Conservation (phyloP, 23 tunicate genomes). For the Ciona savignyi region DNA sequence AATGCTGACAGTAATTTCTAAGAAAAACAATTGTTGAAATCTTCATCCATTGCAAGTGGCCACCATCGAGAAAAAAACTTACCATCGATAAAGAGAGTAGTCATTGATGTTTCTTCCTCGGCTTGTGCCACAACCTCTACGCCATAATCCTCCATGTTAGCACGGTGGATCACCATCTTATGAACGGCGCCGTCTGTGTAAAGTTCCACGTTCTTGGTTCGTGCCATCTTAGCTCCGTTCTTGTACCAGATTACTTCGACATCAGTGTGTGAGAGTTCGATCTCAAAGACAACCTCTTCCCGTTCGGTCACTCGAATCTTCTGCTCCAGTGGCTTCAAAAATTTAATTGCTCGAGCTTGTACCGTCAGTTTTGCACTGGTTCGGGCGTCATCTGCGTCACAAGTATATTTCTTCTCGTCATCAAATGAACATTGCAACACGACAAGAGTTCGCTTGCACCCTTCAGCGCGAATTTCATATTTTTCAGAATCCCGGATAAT, state of each 20-base stretch:
- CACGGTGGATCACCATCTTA: conserved; percentile 57
- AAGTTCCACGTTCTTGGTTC: conserved; percentile 58
- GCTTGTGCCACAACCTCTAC: conserved; percentile 82
- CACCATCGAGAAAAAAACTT: conserved; percentile 34
- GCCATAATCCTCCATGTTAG: conserved; percentile 65
- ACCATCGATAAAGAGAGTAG: conserved; percentile 64
- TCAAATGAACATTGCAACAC: conserved; percentile 61
- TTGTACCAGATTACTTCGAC: conserved; percentile 86
- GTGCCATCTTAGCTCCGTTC: conserved; percentile 83
- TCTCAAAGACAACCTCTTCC: conserved; percentile 44
- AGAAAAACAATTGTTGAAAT: too few relatives aligned
- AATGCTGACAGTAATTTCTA: conserved; percentile 53
- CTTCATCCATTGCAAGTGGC: conserved; percentile 49
- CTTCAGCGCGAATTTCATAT: conserved; percentile 51
- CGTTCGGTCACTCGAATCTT: conserved; percentile 46
- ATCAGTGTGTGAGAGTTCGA: conserved; percentile 68
- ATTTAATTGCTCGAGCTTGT: conserved; percentile 84
- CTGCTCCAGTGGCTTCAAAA: conserved; percentile 34
- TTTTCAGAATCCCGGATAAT: conserved; percentile 61
- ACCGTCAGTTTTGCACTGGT: conserved; percentile 78
- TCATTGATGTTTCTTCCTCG: conserved; percentile 64
- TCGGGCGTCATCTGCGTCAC: conserved; percentile 86
- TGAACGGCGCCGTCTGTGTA: conserved; percentile 38
- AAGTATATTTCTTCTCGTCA: conserved; percentile 83
- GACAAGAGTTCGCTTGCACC: conserved; percentile 49